Evolutionary conservation across 2,113 vertebrate species (phyloP), one percentile per base, ranked within the genome.

Genomic region (Chitala chitala): DNA sequence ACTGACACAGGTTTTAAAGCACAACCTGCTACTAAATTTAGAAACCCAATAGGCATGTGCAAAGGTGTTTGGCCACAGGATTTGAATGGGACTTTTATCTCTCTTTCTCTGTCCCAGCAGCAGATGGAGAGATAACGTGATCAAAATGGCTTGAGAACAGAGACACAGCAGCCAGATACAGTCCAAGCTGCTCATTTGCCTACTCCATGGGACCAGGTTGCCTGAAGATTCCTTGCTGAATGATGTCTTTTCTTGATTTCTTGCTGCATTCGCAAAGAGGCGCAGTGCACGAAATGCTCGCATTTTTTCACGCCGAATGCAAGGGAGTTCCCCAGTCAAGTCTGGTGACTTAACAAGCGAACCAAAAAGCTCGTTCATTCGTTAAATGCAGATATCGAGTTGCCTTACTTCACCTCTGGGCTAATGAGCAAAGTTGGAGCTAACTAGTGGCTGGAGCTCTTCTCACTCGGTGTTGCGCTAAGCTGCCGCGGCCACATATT

Each of bases 61-160:
- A 15, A 6, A 15, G 13, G 9, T n/a, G 20, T 54, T 38, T 36
- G 13, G 10, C 36, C 12, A 8, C n/a, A 17, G 36, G 40, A 74
- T 68, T 66, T 66, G 50, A 74, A 74, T 74, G 48, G 10, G 73
- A 64, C 48, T 64, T 59, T 53, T 74, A 48, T 51, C 33, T 65
- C 12, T 15, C 53, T 51, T 20, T 2, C 48, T 15, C 22, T 48
- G 10, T 20, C 22, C 64, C 40, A 46, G 13, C 36, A 13, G 54
- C 10, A 42, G 31, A 54, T 66, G 42, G 5, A 22, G 46, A 55
- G 63, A 54, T 74, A 65, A 22, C 1, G 22, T 6, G 29, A 15
- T 9, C n/a, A 5, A 31, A 55, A n/a, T 22, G 12, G 29, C 22
- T 31, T 12, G 26, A n/a, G 40, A 26, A 31, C 17, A 10, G 0